Evolutionary conservation across 2,888 invertebrate genomes (phyloP).

Genomic region (Phrixothrix hirtus): DNA sequence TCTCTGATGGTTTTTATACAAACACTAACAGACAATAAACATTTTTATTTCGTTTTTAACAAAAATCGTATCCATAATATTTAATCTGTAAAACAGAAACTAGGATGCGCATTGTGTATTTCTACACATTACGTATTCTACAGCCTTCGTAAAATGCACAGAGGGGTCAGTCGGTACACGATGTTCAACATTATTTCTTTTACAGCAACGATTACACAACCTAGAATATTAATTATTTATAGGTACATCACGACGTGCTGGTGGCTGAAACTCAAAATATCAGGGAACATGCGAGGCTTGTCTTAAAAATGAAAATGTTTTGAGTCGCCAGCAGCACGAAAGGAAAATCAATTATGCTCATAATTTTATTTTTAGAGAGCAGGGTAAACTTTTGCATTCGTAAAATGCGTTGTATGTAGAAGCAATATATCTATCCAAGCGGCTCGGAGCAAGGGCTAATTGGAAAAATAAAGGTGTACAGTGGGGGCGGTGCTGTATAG

Average conservation of each 20-base stretch:
- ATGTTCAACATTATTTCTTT: constrained; percentile 14
- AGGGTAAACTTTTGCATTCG: constrained; percentile 16
- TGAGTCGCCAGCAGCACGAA: background rate
- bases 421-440: constrained; percentile 28
- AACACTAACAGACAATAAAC: constrained; percentile 20
- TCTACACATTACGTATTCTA: constrained; percentile 11
- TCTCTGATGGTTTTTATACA: constrained; percentile 8
- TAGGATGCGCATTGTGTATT: too few relatives aligned
- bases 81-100: too few relatives aligned
- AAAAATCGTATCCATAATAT: too few relatives aligned
- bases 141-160: constrained; percentile 8
- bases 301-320: constrained; percentile 23
- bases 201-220: constrained; percentile 24
- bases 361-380: constrained; percentile 10
- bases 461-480: constrained; percentile 55
- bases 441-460: constrained; percentile 46
- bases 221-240: constrained; percentile 29
- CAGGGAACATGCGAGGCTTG: constrained; percentile 22
- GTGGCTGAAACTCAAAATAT: constrained; percentile 19
- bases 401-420: constrained; percentile 23
- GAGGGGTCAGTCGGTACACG: background rate
- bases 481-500: constrained; percentile 50
- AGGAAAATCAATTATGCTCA: constrained; percentile 26
- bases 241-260: constrained; percentile 24
- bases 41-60: background rate